Evolutionary conservation across 2,888 invertebrate genomes (phyloP).

Genomic region (Ormia ochracea): DNA sequence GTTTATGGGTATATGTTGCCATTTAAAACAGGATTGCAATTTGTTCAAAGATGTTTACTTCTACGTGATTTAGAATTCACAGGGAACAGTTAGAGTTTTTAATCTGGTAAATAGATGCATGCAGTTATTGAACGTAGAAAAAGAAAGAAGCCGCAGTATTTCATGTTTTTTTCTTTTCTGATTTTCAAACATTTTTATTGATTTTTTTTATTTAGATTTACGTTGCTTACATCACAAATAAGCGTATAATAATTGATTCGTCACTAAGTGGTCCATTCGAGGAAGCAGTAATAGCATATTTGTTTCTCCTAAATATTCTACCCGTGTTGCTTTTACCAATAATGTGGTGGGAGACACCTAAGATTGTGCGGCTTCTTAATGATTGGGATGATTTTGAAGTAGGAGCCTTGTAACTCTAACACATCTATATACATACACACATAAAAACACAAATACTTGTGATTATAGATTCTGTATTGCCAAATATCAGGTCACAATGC

Average conservation of each 20-base stretch:
- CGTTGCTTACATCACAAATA: slow-evolving; percentile 80
- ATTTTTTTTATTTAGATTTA: slow-evolving; percentile 76
- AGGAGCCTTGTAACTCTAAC: neutral
- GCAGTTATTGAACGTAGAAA: too few species aligned
- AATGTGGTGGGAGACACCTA: slow-evolving; percentile 83
- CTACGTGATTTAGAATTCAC: too few species aligned
- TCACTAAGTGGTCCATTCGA: slow-evolving; percentile 84
- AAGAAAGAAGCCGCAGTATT: too few species aligned
- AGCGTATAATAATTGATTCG: slow-evolving; percentile 81
- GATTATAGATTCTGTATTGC: slow-evolving; percentile 80
- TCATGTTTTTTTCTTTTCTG: neutral
- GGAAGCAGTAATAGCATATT: slow-evolving; percentile 85
- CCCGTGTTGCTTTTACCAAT: slow-evolving; percentile 82
- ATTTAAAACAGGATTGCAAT: too few species aligned
- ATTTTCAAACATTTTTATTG: neutral
- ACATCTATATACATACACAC: neutral
- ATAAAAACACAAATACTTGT: too few species aligned
- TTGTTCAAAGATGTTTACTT: too few species aligned
- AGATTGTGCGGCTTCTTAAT: slow-evolving; percentile 79
- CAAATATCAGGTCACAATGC: slow-evolving; percentile 80
- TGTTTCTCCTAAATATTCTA: slow-evolving; percentile 84
- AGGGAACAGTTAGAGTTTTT: too few species aligned
- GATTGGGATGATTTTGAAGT: slow-evolving; percentile 84
- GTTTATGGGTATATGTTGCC: too few species aligned
- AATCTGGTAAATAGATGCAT: too few species aligned